phyloP scores from a whole-genome alignment of 2,888 invertebrate genomes.

The Ormia ochracea region DNA sequence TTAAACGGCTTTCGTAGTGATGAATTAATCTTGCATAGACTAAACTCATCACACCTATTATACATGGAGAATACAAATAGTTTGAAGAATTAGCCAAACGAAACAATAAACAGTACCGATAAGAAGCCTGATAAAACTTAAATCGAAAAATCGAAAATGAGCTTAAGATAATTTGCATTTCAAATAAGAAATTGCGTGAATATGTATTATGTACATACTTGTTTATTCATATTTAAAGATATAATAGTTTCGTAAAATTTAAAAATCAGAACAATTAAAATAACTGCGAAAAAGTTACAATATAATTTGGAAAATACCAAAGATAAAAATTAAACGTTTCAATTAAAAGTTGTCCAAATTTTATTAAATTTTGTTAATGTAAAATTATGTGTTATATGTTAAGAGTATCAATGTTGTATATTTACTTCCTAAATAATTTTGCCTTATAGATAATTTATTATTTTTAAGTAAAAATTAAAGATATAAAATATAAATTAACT shows the following conservation, averaged over 20 bases:
- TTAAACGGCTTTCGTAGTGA: too few relatives aligned
- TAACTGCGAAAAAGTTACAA: neutral
- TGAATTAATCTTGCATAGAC: too few relatives aligned
- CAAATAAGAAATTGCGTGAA: too few relatives aligned
- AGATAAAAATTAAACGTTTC: constrained; percentile 34
- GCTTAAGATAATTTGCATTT: too few relatives aligned
- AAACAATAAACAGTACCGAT: too few relatives aligned
- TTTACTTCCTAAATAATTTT: constrained; percentile 66
- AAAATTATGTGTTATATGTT: constrained; percentile 42
- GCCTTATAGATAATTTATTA: constrained; percentile 65
- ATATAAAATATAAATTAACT: constrained; percentile 38
- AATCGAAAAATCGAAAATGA: too few relatives aligned
- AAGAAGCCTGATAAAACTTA: too few relatives aligned
- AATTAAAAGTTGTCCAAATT: neutral
- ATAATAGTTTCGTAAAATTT: neutral
- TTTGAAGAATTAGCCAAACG: too few relatives aligned
- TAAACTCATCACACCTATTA: too few relatives aligned
- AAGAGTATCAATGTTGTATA: constrained; percentile 32
- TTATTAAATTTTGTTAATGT: constrained; percentile 22
- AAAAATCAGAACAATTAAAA: constrained; percentile 8
- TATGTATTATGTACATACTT: too few relatives aligned
- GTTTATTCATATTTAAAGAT: too few relatives aligned
- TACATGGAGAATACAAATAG: too few relatives aligned
- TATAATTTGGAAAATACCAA: constrained; percentile 52
- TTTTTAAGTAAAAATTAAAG: constrained; percentile 31